These are phyloP conservation scores for Drosophila nigricruria DNA, from an alignment of 2,888 invertebrate genomes.

Conservation along the genomic window DNA sequence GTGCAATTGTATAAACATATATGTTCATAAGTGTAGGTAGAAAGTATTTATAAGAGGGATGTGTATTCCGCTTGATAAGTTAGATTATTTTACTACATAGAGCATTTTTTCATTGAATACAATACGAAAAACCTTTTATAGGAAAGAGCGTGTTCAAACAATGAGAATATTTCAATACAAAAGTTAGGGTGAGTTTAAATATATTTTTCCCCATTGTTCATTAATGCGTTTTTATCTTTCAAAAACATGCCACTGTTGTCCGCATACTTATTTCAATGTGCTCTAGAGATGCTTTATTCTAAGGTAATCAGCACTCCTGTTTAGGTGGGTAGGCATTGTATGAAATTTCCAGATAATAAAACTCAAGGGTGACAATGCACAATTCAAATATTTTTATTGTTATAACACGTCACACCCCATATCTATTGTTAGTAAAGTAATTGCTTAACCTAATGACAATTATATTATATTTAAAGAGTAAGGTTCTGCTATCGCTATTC, in stretches of 20 bases:
- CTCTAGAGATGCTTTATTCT: conserved; percentile 70
- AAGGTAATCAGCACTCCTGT: conserved; percentile 70
- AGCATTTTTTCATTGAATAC: conserved; percentile 54
- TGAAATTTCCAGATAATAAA: conserved; percentile 65
- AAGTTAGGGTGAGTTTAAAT: conserved; percentile 74
- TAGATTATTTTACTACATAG: conserved; percentile 57
- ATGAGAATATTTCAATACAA: conserved; percentile 68
- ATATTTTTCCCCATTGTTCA: conserved; percentile 69
- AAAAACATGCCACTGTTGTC: conserved; percentile 75
- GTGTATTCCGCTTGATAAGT: conserved; percentile 59
- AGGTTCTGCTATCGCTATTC: conserved; percentile 64
- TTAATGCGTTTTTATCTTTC: conserved; percentile 78
- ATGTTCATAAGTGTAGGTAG: conserved; percentile 39
- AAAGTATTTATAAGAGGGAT: conserved; percentile 46
- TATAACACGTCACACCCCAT: conserved; percentile 78
- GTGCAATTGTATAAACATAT: conserved; percentile 21
- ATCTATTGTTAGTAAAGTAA: conserved; percentile 67
- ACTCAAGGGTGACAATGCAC: conserved; percentile 78
- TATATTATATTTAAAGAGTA: conserved; percentile 73
- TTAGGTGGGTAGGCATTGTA: conserved; percentile 67
- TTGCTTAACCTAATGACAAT: conserved; percentile 82
- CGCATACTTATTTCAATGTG: conserved; percentile 48
- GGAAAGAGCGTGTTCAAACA: conserved; percentile 77
- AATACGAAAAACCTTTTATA: conserved; percentile 62
- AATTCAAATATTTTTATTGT: conserved; percentile 81